These are phyloP conservation scores for Chelon labrosus DNA, from an alignment of 2,797 vertebrate species.

Conservation along the genomic window DNA sequence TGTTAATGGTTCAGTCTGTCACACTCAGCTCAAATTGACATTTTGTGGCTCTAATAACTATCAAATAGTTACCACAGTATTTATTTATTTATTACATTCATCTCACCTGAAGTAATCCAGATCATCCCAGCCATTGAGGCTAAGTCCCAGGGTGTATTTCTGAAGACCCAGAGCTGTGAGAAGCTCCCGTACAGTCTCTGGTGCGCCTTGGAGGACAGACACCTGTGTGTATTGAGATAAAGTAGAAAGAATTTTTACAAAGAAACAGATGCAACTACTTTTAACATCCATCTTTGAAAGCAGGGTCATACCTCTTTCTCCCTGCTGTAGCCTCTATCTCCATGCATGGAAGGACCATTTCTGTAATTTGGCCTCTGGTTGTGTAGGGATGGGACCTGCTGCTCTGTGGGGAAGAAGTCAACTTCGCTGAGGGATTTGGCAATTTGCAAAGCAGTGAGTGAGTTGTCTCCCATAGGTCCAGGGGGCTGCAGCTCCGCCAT, in stretches of 20 bases:
- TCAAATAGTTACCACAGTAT: not conserved
- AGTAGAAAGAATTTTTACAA: constrained; percentile 14
- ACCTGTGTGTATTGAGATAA: constrained; percentile 74
- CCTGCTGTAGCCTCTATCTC: constrained; percentile 76
- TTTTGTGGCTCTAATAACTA: not conserved
- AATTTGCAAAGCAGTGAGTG: constrained; percentile 88
- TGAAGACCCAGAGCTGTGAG: constrained; percentile 85
- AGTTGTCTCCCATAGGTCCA: constrained; percentile 82
- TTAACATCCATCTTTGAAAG: constrained; percentile 2
- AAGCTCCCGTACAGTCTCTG: constrained; percentile 85
- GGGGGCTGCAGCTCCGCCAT: constrained; percentile 57
- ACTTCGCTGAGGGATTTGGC: constrained; percentile 88
- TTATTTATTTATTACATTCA: not conserved
- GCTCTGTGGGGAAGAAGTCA: constrained; percentile 82
- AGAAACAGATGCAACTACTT: not conserved
- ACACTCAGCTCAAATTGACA: not conserved
- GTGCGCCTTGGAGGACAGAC: constrained; percentile 81
- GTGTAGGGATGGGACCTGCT: constrained; percentile 48
- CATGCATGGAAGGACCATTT: constrained; percentile 69
- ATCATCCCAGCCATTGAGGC: constrained; percentile 88
- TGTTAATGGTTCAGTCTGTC: not conserved
- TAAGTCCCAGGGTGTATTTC: constrained; percentile 85
- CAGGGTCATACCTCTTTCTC: constrained; percentile 80
- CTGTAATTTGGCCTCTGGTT: constrained; percentile 69
- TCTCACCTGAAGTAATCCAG: constrained; percentile 87